A percentile compares a stretch with the other conserved stretches of the same genome.
Conservation (phyloP, 2,113 vertebrate species). For the Sinocyclocheilus anshuiensis region DNA sequence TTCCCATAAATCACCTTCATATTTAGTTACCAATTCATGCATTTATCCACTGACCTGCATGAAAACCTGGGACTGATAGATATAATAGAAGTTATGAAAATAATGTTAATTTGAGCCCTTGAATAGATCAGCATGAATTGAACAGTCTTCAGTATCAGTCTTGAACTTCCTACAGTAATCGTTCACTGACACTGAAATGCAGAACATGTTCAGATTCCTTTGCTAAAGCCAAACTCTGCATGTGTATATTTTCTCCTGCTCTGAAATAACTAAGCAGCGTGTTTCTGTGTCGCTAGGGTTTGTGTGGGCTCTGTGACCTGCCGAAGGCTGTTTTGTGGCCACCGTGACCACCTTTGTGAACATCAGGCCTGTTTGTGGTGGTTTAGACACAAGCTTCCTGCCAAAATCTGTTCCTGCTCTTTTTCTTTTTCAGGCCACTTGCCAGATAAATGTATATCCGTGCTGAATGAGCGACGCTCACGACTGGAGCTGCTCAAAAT, state of each 20-base stretch:
- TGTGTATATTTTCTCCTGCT: slow-evolving; percentile 65
- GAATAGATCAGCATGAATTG: not conserved
- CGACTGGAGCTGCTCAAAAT: slow-evolving; percentile 17
- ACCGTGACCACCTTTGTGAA: slow-evolving; percentile 62
- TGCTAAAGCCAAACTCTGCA: slow-evolving; percentile 39
- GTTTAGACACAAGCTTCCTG: slow-evolving; percentile 49
- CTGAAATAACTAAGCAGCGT: slow-evolving; percentile 57
- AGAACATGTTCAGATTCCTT: not conserved
- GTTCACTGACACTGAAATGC: not conserved
- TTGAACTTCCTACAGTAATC: not conserved
- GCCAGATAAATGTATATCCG: slow-evolving; percentile 6
- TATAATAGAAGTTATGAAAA: not conserved
- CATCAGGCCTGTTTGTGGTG: slow-evolving; percentile 68
- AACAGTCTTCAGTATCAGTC: not conserved
- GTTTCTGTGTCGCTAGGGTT: slow-evolving; percentile 63
- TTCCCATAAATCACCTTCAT: not conserved
- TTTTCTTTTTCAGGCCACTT: not conserved
- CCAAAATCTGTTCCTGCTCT: slow-evolving; percentile 41
- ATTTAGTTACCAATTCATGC: not conserved
- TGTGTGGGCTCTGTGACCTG: slow-evolving; percentile 37
- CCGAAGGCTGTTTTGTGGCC: slow-evolving; percentile 55
- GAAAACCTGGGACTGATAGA: not conserved
- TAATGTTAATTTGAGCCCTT: not conserved
- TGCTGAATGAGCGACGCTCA: slow-evolving; percentile 3
- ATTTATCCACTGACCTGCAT: not conserved